Percentiles rank a stretch among this genome's conserved stretches.
phyloP scores from a whole-genome alignment of 1,140 invertebrate genomes.

The Notospermus geniculatus region DNA sequence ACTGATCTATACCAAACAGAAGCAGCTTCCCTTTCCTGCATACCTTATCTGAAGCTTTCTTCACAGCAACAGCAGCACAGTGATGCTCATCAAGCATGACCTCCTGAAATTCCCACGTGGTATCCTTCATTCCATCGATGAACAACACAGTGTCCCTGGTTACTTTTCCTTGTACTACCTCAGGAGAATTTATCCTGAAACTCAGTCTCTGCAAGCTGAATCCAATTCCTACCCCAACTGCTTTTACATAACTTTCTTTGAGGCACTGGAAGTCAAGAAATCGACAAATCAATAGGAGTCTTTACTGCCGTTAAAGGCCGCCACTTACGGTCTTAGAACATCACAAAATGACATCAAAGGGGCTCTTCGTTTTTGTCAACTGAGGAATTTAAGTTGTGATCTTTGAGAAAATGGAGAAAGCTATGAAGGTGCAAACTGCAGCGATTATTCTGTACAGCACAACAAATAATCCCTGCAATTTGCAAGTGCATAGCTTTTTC shows the following conservation, averaged over 20 bases:
- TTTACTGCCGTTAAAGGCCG: neutral
- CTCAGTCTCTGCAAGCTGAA: conserved; percentile 72
- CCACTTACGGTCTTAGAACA: no score
- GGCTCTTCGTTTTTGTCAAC: no score
- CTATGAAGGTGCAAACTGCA: no score
- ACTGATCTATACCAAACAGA: no score
- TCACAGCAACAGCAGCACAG: conserved; percentile 74
- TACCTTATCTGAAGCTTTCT: neutral
- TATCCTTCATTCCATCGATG: conserved; percentile 63
- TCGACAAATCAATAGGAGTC: neutral
- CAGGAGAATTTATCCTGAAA: conserved; percentile 66
- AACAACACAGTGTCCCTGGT: conserved; percentile 68
- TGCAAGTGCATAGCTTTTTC: no score
- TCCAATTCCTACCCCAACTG: conserved; percentile 79
- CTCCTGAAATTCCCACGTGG: conserved; percentile 84
- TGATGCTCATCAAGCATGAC: conserved; percentile 75
- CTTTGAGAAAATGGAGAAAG: no score
- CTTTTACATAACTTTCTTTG: conserved; percentile 96
- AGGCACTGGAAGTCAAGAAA: conserved; percentile 61
- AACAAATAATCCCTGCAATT: no score
- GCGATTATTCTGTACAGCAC: no score
- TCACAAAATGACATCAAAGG: no score
- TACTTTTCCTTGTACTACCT: conserved; percentile 55
- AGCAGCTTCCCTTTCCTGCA: no score
- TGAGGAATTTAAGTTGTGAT: no score